These are phyloP conservation scores for Takifugu rubripes DNA, from an alignment of 2,797 vertebrate species.

Conservation along the genomic window DNA sequence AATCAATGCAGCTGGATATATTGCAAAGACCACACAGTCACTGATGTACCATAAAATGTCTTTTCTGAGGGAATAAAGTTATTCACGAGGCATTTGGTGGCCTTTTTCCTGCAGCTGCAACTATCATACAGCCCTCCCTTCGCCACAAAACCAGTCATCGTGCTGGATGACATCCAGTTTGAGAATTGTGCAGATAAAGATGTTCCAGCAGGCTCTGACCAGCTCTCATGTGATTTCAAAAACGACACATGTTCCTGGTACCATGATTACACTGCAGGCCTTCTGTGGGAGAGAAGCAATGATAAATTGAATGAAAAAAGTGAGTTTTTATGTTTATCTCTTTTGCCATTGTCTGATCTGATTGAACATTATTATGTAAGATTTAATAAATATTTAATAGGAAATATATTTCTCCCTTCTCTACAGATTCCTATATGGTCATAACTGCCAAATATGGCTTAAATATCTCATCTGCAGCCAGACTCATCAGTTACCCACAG, in stretches of 20 bases:
- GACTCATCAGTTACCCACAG: conserved; percentile 69
- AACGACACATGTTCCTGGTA: conserved; percentile 73
- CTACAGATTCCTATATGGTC: conserved; percentile 65
- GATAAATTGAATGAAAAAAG: neutral
- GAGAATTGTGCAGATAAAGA: conserved; percentile 65
- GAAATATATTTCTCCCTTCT: no score
- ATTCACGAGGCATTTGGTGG: neutral
- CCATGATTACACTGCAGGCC: conserved; percentile 54
- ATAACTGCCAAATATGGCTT: conserved; percentile 3
- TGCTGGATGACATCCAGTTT: conserved; percentile 74
- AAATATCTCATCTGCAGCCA: conserved; percentile 50
- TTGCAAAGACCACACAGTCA: no score
- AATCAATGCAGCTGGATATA: no score
- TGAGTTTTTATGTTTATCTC: conserved; percentile 1
- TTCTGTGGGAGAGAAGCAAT: conserved; percentile 55
- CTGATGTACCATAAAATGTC: neutral
- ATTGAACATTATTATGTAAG: neutral
- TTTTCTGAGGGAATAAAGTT: neutral
- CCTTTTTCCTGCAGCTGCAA: conserved; percentile 56
- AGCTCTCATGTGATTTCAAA: conserved; percentile 76
- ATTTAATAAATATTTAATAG: no score
- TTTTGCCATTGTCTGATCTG: neutral
- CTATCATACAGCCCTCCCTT: conserved; percentile 19
- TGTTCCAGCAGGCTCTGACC: conserved; percentile 61
- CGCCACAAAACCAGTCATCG: conserved; percentile 16